Base-by-base conservation (phyloP, 1,140 invertebrate species). In the Pissodes strobi region DNA sequence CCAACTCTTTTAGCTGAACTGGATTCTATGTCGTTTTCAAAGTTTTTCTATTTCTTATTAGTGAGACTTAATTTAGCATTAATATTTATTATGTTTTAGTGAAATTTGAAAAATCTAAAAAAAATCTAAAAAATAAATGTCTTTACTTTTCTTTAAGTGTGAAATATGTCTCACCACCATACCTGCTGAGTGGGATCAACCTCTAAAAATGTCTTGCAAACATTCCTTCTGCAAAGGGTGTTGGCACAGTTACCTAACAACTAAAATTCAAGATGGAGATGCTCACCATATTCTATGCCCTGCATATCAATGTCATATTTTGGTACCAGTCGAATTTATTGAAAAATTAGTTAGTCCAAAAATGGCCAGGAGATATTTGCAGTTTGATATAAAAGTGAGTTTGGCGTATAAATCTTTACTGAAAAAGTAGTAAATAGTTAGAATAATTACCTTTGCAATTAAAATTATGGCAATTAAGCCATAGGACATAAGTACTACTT, bases 331-430 rank as follows among this genome's bases (percentile, higher is more conserved):
- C 6, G 86, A 89, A 27, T 74, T 89, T 3, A 88, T 90, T 51
- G 87, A 90, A 74, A 82, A 82, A 59, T 76, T 88, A 41, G 86
- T 90, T 6, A 85, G 84, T 55, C 79, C 85, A 25, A 84, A 87
- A 53, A 86, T 88, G 79, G 85, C 87, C 37, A 77, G 84, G 25
- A 80, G 85, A 71, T 90, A 89, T 76, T 77, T 89, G 10, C 85
- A 89, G 72, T 89, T 89, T 78, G 88, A 90, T 77, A 89, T 90
- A 37, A 86, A 89, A 80, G 86, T 88, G 69, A 71, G 23, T 51
- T 10, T 3, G 5, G 1, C 8, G 15, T 41, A 41, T n/a, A 27
- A 27, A n/a, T n/a, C n/a, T n/a, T n/a, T n/a, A n/a, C n/a, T n/a
- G n/a, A n/a, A n/a, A n/a, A n/a, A n/a, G n/a, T n/a, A n/a, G n/a